Percentiles rank a stretch among this genome's conserved stretches.
These are phyloP conservation scores for Biston stratarius DNA, from an alignment of 2,888 invertebrate genomes.

Conservation along the genomic window DNA sequence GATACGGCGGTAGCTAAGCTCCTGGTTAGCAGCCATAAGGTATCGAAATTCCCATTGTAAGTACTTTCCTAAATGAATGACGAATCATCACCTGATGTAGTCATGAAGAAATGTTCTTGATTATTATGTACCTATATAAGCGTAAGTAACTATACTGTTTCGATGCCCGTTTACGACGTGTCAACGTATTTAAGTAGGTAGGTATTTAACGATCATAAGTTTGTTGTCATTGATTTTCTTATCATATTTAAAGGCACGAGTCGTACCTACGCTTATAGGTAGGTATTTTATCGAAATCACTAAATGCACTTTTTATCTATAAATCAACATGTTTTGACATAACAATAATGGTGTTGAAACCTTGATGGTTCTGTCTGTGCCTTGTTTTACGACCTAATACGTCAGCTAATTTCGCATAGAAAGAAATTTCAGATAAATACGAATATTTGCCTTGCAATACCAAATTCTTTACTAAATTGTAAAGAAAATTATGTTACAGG, in stretches of 20 bases:
- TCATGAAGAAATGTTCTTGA: too few species aligned
- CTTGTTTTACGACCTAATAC: too few species aligned
- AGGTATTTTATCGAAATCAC: not conserved
- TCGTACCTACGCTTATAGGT: too few species aligned
- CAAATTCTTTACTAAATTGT: too few species aligned
- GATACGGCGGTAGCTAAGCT: too few species aligned
- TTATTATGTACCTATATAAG: not conserved
- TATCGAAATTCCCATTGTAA: not conserved
- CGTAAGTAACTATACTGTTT: not conserved
- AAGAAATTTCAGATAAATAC: not conserved
- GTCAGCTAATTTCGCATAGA: not conserved
- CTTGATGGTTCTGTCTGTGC: too few species aligned
- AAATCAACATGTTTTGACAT: not conserved
- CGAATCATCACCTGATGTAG: too few species aligned
- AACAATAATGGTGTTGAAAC: not conserved
- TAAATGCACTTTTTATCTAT: not conserved
- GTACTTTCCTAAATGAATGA: not conserved
- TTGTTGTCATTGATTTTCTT: not conserved
- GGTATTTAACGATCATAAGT: not conserved
- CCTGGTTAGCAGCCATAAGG: too few species aligned
- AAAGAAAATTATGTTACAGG: conserved; percentile 15
- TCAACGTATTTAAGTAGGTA: not conserved
- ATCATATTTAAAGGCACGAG: not conserved
- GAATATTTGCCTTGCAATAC: too few species aligned
- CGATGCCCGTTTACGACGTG: not conserved